Evolutionary conservation across 2,888 invertebrate genomes (phyloP), one percentile per base, ranked within the genome.

Genomic region (Thymelicus acteon): DNA sequence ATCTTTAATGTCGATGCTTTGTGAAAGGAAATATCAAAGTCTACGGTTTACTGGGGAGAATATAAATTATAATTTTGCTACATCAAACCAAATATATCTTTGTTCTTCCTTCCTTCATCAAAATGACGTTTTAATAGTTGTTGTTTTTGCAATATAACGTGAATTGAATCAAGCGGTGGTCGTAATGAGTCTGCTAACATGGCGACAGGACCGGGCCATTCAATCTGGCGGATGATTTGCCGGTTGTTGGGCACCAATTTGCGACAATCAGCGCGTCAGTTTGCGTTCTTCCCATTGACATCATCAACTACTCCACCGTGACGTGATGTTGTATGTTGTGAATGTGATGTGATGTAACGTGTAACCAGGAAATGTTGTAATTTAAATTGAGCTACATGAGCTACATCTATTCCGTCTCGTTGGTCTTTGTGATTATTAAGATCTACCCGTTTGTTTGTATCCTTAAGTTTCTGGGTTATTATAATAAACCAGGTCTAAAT

Each of bases 221-320:
- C 74, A 79, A 77, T 79, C 76, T 77, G 77, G 73, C 72, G 73
- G 54, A 54, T 54, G 24, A 88, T 89, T 84, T 87, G 82, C 79
- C 85, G 85, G 84, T 84, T 79, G 86, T 83, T 86, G 82, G 79
- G 77, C 81, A 83, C 77, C 86, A 86, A 87, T 89, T 90, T 86
- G 82, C 77, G 77, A 81, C 84, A 89, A 88, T 89, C 85, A 85
- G 80, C 78, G 74, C 78, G 72, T 73, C 79, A 52, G 37, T 40
- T 77, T 77, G 73, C 72, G 64, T 75, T 79, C 75, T 73, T 77
- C 78, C 75, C 75, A 67, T 67, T 19, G 31, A 67, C 61, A 61
- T 52, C 49, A 49, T 24, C 48, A 61, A 61, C 61, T 54, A 67
- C 67, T 66, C 31, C 66, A 48, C 47, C 62, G 54, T 54, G 54